These are phyloP conservation scores for Platycheirus rosarum DNA, from an alignment of 2,888 invertebrate genomes.

Conservation along the genomic window DNA sequence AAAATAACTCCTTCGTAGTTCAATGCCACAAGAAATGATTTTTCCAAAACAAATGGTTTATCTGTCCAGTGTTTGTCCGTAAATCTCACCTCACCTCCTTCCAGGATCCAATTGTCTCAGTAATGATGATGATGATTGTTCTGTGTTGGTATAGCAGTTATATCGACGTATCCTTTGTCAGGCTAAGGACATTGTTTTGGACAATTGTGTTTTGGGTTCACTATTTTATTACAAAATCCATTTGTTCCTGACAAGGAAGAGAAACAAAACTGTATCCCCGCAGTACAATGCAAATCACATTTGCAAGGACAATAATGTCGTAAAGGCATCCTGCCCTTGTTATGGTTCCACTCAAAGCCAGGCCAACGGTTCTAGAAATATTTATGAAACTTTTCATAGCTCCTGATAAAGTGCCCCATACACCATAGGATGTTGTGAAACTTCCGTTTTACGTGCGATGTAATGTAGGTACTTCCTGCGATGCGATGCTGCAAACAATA, in stretches of 20 bases:
- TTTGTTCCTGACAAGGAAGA: constrained; percentile 29
- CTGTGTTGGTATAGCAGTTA: constrained; percentile 11
- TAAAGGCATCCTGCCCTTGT: constrained; percentile 44
- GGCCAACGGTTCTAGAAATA: constrained; percentile 39
- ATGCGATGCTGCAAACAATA: not conserved
- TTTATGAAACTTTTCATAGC: constrained; percentile 46
- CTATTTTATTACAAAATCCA: constrained; percentile 63
- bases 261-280: not conserved
- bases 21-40: constrained; percentile 16
- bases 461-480: not conserved
- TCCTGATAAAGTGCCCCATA: constrained; percentile 39
- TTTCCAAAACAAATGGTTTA: constrained; percentile 10
- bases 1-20: constrained; percentile 3
- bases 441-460: constrained; percentile 20
- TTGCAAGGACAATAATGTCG: constrained; percentile 51
- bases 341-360: constrained; percentile 16
- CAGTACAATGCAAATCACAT: constrained; percentile 56
- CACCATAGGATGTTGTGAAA: constrained; percentile 7
- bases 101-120: not conserved
- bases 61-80: constrained; percentile 10
- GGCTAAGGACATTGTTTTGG: constrained; percentile 11
- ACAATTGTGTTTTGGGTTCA: constrained; percentile 48
- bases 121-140: constrained; percentile 15
- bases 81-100: not conserved
- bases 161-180: not conserved